phyloP scores from a whole-genome alignment of 37 sponge, comb jelly and placozoan genomes.

The Geodia barretti region DNA sequence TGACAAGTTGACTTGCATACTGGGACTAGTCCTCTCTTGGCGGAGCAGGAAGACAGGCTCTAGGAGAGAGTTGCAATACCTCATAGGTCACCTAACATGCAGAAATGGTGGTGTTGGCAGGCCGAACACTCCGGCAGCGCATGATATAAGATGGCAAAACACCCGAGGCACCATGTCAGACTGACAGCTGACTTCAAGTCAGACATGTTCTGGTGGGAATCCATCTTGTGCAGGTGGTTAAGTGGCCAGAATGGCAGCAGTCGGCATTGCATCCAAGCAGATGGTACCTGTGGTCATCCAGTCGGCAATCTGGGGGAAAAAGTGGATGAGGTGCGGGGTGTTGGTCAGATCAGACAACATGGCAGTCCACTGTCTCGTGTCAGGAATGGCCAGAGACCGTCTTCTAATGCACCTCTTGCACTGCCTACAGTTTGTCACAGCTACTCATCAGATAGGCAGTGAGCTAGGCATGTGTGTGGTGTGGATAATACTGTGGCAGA shows the following conservation, averaged over 20 bases:
- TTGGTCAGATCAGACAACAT: not conserved
- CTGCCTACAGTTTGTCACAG: no score
- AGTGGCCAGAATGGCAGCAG: slow-evolving; percentile 6
- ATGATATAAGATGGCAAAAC: slow-evolving; percentile 18
- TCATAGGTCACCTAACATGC: slow-evolving; percentile 49
- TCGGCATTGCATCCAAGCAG: not conserved
- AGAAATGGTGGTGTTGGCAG: slow-evolving; percentile 15
- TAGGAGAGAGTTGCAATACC: slow-evolving; percentile 31
- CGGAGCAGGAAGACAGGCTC: not conserved
- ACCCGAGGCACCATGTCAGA: slow-evolving; percentile 20
- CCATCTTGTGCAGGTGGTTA: slow-evolving; percentile 8
- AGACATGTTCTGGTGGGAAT: slow-evolving; percentile 29
- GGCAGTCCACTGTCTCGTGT: not conserved
- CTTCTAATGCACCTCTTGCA: not conserved
- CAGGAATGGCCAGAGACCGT: not conserved
- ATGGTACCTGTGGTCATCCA: not conserved
- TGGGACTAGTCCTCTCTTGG: slow-evolving; percentile 11
- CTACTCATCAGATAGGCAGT: no score
- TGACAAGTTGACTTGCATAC: slow-evolving; percentile 16
- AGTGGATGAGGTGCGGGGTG: no score
- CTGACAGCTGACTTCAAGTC: slow-evolving; percentile 43
- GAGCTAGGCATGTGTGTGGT: no score
- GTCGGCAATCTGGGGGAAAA: not conserved
- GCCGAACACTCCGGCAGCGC: slow-evolving; percentile 19
- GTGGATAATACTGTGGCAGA: no score